phyloP scores from a whole-genome alignment of 2,888 invertebrate genomes.

The Lithophane leautieri region DNA sequence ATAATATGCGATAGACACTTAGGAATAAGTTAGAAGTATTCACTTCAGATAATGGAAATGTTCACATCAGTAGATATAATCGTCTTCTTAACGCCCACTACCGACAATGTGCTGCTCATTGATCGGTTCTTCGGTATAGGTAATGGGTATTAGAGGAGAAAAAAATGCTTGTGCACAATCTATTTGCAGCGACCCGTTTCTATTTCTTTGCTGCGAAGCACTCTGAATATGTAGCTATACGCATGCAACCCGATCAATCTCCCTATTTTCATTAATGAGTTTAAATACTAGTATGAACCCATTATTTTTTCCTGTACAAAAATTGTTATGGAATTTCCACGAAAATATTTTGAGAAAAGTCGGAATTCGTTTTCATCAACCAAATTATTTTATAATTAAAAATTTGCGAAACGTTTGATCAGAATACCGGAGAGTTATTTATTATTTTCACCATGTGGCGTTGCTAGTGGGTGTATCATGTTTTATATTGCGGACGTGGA shows the following conservation, averaged over 20 bases:
- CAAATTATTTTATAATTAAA: conserved; percentile 41
- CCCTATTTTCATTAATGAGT: not conserved
- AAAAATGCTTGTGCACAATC: not conserved
- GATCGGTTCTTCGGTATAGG: not conserved
- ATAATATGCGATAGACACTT: not conserved
- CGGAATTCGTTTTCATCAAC: conserved; percentile 15
- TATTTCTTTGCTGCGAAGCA: not conserved
- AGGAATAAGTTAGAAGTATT: not conserved
- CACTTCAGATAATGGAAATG: conserved; percentile 17
- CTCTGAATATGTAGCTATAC: not conserved
- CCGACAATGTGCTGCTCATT: not conserved
- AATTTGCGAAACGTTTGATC: conserved; percentile 30
- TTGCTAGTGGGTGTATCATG: conserved; percentile 26
- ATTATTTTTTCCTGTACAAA: not conserved
- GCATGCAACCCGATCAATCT: not conserved
- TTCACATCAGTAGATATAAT: not conserved
- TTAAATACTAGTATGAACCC: not conserved
- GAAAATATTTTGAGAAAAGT: conserved; percentile 8
- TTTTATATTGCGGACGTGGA: conserved; percentile 39
- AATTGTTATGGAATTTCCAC: not conserved
- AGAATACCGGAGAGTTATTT: conserved; percentile 44
- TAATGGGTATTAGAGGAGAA: not conserved
- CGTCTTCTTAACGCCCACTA: not conserved
- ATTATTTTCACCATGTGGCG: conserved; percentile 40
- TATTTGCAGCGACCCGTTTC: not conserved